phyloP scores from a whole-genome alignment of 2,113 vertebrate species.

The Vombatus ursinus region DNA sequence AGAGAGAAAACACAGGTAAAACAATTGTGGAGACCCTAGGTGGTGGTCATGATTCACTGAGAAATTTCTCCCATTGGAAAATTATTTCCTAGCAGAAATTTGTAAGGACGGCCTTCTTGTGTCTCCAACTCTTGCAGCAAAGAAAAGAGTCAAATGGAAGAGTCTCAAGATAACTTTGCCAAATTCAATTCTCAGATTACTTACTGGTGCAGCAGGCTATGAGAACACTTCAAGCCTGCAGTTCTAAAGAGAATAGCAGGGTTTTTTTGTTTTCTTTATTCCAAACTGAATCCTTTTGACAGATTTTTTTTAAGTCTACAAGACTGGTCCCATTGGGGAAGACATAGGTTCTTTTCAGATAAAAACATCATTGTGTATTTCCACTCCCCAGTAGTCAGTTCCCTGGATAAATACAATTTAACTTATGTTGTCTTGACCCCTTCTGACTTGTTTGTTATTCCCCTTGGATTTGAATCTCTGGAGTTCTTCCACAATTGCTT shows the following conservation, averaged over 20 bases:
- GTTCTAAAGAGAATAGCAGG: not conserved
- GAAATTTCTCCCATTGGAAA: not conserved
- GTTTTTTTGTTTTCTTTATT: not conserved
- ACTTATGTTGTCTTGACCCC: not conserved
- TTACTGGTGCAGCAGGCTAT: not conserved
- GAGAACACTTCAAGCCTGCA: not conserved
- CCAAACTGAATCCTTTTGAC: not conserved
- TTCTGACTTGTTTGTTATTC: not conserved
- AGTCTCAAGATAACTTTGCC: not conserved
- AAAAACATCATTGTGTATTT: not conserved
- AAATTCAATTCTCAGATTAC: not conserved
- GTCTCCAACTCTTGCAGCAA: not conserved
- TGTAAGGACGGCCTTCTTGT: not conserved
- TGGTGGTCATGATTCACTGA: not conserved
- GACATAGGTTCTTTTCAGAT: not conserved
- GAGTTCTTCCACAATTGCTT: no score
- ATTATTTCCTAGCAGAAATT: not conserved
- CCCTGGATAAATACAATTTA: not conserved
- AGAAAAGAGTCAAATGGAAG: not conserved
- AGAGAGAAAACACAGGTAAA: conserved; percentile 47
- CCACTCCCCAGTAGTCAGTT: not conserved
- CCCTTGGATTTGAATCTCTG: not conserved
- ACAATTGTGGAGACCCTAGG: not conserved
- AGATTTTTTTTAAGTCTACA: not conserved
- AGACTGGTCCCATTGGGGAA: not conserved